Conservation (phyloP, 2,797 vertebrate species). For the Acridotheres tristis region DNA sequence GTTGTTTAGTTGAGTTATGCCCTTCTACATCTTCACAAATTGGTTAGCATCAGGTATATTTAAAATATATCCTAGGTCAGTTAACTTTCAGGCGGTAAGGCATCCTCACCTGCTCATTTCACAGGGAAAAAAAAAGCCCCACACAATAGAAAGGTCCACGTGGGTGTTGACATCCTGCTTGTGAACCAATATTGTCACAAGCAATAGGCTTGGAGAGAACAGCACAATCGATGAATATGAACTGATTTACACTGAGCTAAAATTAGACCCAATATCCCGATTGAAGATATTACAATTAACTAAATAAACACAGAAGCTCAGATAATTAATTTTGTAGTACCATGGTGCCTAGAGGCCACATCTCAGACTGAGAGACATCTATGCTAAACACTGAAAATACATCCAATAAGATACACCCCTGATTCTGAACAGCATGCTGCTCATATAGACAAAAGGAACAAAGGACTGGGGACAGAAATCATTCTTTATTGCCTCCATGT, state of each 20-base stretch:
- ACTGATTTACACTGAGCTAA: not conserved
- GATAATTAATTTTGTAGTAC: conserved; percentile 14
- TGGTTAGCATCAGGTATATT: not conserved
- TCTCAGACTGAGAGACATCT: not conserved
- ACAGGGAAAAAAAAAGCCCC: not conserved
- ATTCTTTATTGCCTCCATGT: not conserved
- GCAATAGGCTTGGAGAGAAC: not conserved
- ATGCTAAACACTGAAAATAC: not conserved
- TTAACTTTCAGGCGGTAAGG: not conserved
- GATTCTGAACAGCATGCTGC: not conserved
- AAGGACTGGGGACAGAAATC: not conserved
- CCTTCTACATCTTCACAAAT: not conserved
- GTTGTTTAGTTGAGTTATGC: not conserved
- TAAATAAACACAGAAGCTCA: conserved; percentile 6
- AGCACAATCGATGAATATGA: not conserved
- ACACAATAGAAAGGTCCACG: conserved; percentile 18
- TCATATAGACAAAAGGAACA: not conserved
- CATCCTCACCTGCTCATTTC: conserved; percentile 53
- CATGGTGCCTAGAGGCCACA: not conserved
- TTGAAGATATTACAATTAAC: conserved; percentile 30
- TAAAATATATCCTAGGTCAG: not conserved
- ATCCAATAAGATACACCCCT: not conserved
- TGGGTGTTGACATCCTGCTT: conserved; percentile 28
- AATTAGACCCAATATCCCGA: conserved; percentile 13
- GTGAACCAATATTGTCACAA: conserved; percentile 55